Conservation (phyloP, 2,113 vertebrate species). For the Periophthalmodon schlosseri region DNA sequence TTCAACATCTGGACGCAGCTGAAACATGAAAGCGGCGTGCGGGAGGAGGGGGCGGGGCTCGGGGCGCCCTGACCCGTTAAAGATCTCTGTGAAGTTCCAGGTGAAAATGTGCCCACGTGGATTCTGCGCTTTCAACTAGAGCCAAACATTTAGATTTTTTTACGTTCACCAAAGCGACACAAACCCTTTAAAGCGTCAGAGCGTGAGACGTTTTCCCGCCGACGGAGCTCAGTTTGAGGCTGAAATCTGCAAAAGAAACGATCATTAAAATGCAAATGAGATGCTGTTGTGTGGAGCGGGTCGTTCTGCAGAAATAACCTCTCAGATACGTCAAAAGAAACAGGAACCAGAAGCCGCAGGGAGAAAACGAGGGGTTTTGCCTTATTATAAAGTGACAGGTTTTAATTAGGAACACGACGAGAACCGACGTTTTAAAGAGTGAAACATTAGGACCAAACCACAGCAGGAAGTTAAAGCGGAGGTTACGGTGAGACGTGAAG, state of each 20-base stretch:
- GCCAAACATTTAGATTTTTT: constrained; percentile 7
- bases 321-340: constrained; percentile 49
- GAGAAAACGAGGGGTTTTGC: constrained; percentile 41
- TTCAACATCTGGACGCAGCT: constrained; percentile 71
- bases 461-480: constrained; percentile 25
- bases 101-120: constrained; percentile 35
- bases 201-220: not conserved
- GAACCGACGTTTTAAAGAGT: not conserved
- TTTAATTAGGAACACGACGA: constrained; percentile 38
- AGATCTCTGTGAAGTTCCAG: constrained; percentile 13
- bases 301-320: constrained; percentile 22
- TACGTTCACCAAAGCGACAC: not conserved
- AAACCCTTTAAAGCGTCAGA: constrained; percentile 27
- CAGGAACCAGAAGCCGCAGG: constrained; percentile 24
- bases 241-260: constrained; percentile 41
- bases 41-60: constrained; percentile 33
- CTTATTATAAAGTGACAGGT: constrained; percentile 43
- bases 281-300: not conserved
- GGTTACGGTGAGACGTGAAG: not conserved
- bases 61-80: constrained; percentile 37
- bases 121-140: constrained; percentile 12
- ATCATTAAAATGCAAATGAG: constrained; percentile 62
- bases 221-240: constrained; percentile 1
- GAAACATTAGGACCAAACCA: constrained; percentile 23
- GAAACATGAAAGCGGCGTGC: constrained; percentile 61